Conservation (phyloP, 2,113 vertebrate genomes). For the Cercocebus atys region DNA sequence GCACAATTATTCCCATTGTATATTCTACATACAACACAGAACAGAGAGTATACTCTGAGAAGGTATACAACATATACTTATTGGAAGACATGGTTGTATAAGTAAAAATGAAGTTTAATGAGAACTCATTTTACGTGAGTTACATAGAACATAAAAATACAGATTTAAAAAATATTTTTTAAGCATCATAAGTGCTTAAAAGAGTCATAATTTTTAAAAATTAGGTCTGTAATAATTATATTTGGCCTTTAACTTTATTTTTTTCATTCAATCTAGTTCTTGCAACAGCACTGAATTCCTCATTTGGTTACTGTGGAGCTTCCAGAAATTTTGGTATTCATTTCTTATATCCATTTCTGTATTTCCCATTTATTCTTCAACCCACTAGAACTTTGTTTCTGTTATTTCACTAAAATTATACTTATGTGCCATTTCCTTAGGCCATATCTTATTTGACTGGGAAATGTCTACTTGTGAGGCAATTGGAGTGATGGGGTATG, state of each 20-base stretch:
- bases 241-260: not conserved
- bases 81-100: not conserved
- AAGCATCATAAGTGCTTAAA: not conserved
- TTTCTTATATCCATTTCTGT: not conserved
- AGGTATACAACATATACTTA: not conserved
- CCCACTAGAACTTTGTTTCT: not conserved
- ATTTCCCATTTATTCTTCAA: not conserved
- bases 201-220: not conserved
- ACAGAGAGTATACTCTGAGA: not conserved
- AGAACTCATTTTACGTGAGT: not conserved
- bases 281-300: not conserved
- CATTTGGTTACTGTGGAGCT: not conserved
- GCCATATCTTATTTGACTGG: not conserved
- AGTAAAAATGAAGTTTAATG: not conserved
- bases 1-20: not conserved
- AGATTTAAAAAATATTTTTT: not conserved
- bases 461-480: not conserved
- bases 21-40: not conserved
- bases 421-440: not conserved
- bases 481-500: not conserved
- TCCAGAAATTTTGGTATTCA: not conserved
- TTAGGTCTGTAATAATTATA: not conserved
- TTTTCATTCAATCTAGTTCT: not conserved
- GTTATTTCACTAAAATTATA: not conserved
- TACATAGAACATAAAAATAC: not conserved